Evolutionary conservation across 2,797 vertebrate genomes (phyloP), one percentile per base, ranked within the genome.

Genomic region (Phataginus tetradactyla): DNA sequence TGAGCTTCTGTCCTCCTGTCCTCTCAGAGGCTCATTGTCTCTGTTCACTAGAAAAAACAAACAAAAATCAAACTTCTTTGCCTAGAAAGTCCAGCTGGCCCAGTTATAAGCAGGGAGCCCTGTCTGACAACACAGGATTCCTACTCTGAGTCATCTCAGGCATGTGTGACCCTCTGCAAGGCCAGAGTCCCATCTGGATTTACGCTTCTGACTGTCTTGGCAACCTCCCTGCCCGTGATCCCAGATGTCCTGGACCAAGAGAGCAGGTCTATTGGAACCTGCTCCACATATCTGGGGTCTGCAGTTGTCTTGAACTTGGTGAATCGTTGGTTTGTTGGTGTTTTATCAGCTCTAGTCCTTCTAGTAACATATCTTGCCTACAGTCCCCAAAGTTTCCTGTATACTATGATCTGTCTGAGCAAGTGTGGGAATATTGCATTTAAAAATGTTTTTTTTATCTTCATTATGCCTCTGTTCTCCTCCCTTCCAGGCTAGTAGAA

Each of bases 381-480:
- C 59, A 90, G 32, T 59, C 39, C 25, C 72, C 55, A 34, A 45
- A 42, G 25, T 80, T 90, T 80, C 34, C 37, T 91, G 15, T 64
- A 51, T 69, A 64, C 63, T 84, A 45, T 61, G 94, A 89, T 39
- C 37, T 83, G 23, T 61, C 63, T 79, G n/a, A 84, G 85, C 86
- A 32, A 71, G 3, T 80, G 15, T 42, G 7, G 13, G 42, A 75
- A 77, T 78, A 93, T 55, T 74, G 77, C 89, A 83, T 91, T 95
- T 93, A 4, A 42, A 71, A 14, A 9, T 83, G 81, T 92, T 81
- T 1, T 66, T 86, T 71, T 79, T 86, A 85, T 69, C 55, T 32
- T 91, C 80, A 85, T 88, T 90, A 88, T 95, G 42, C 49, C 69
- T 87, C 39, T 25, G 72, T 85, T 10, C 63, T n/a, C 37, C 45